Evolutionary conservation across 2,113 vertebrate genomes (phyloP), one percentile per base, ranked within the genome.

Genomic region (Argyrosomus japonicus): DNA sequence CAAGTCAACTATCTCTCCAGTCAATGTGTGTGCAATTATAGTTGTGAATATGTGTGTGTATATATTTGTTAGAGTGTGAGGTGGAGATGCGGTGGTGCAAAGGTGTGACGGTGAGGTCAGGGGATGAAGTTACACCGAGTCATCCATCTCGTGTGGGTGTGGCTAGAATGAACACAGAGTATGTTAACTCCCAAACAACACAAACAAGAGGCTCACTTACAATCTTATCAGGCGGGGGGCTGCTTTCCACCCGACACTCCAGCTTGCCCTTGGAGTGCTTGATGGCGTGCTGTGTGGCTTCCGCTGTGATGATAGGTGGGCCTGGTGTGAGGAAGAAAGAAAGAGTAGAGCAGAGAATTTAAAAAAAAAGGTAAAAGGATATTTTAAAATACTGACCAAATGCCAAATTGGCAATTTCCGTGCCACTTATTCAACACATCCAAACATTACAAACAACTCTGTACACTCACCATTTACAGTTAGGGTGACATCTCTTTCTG

Each of bases 221-320:
- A 79, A 98, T 97, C n/a, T 96, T 95, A 68, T 97, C 97, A 14
- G 97, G 97, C 1, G 93, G 92, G 0, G 97, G 97, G 29, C 95
- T 96, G 84, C 96, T 97, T 50, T 92, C 96, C 90, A 98, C 96
- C 23, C 96, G 85, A 82, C 97, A 98, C 91, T 97, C 96, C 60
- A 98, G 93, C 81, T 96, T 96, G 79, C 96, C 96, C 58, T 97
- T 96, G 75, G 95, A 95, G 79, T 96, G 96, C 84, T 96, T 95
- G 75, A 95, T 91, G n/a, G 96, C 96, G 0, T 96, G 96, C 56
- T 96, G 95, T 1, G 95, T 95, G 56, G 92, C 88, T 0, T 96
- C 96, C 15, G 95, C 95, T 3, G 94, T 96, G 92, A 98, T 97
- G 83, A 97, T 93, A 0, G 97, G 97, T 4, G 97, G 96, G 60